Evolutionary conservation across 1,140 invertebrate genomes (phyloP).

Genomic region (Drosophila santomea): DNA sequence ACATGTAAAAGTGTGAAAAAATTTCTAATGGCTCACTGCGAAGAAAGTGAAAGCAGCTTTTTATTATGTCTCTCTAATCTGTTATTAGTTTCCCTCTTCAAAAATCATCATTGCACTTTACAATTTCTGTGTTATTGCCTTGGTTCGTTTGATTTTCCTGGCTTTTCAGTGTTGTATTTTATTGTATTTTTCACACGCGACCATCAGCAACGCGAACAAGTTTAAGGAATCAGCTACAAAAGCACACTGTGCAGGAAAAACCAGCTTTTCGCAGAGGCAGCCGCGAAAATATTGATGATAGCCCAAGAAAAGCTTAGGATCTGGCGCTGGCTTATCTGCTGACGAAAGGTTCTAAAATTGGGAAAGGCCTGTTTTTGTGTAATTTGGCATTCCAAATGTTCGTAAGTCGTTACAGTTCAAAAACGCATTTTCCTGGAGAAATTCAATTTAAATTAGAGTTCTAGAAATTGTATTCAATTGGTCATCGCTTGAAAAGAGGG

Average conservation of each 20-base stretch:
- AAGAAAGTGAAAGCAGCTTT: constrained; percentile 57
- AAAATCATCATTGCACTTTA: neutral
- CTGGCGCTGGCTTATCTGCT: constrained; percentile 51
- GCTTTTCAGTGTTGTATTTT: constrained; percentile 49
- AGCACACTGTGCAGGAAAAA: constrained; percentile 76
- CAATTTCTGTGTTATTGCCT: constrained; percentile 15
- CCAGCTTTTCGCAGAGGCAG: constrained; percentile 67
- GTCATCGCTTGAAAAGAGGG: neutral
- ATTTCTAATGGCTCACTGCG: constrained; percentile 51
- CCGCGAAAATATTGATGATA: constrained; percentile 59
- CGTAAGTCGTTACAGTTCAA: neutral
- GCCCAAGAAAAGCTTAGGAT: constrained; percentile 23
- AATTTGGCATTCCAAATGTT: neutral
- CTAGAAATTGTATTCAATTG: too few relatives aligned
- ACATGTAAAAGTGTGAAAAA: constrained; percentile 61
- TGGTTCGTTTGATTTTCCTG: constrained; percentile 27
- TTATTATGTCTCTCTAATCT: neutral
- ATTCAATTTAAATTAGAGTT: too few relatives aligned
- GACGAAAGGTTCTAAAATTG: constrained; percentile 36
- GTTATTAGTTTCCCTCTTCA: neutral
- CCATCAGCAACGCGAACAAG: constrained; percentile 73
- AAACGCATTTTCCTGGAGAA: neutral
- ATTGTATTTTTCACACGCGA: constrained; percentile 60
- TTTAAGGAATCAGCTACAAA: constrained; percentile 78
- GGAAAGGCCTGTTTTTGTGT: constrained; percentile 12